These are phyloP conservation scores for Hirtodrosophila alboralis DNA, from an alignment of 2,888 invertebrate genomes.

Conservation along the genomic window DNA sequence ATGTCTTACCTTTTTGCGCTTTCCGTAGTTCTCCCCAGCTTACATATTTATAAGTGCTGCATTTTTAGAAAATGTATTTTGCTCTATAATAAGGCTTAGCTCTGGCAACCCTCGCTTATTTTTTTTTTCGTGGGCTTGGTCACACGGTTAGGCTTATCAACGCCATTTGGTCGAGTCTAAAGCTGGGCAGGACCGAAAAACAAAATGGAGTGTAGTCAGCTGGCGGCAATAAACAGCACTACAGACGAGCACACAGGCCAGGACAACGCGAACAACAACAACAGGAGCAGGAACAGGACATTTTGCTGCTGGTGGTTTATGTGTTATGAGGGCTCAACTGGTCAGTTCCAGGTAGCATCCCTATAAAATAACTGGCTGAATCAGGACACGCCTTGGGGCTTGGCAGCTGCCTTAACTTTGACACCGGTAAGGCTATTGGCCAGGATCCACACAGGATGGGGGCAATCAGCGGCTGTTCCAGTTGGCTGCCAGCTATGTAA, in stretches of 20 bases:
- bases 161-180: constrained; percentile 19
- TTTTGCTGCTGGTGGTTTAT: constrained; percentile 47
- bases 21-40: no score
- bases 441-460: constrained; percentile 35
- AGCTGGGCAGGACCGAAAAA: constrained; percentile 12
- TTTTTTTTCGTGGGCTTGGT: constrained; percentile 5
- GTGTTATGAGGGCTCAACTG: constrained; percentile 59
- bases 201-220: constrained; percentile 40
- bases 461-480: constrained; percentile 48
- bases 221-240: constrained; percentile 59
- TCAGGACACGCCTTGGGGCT: constrained; percentile 21
- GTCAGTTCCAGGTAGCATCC: constrained; percentile 14
- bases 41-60: no score
- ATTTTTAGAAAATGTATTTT: no score
- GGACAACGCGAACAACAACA: constrained; percentile 13
- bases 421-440: constrained; percentile 33
- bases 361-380: constrained; percentile 9
- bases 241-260: constrained; percentile 27
- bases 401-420: constrained; percentile 52
- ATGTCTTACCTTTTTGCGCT: no score
- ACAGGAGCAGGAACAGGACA: constrained; percentile 6
- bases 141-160: constrained; percentile 46
- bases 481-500: constrained; percentile 34
- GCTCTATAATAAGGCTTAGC: no score
- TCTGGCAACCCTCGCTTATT: constrained; percentile 14